Base-by-base conservation (phyloP, 1,140 invertebrate species). In the Drosophila sproati region DNA sequence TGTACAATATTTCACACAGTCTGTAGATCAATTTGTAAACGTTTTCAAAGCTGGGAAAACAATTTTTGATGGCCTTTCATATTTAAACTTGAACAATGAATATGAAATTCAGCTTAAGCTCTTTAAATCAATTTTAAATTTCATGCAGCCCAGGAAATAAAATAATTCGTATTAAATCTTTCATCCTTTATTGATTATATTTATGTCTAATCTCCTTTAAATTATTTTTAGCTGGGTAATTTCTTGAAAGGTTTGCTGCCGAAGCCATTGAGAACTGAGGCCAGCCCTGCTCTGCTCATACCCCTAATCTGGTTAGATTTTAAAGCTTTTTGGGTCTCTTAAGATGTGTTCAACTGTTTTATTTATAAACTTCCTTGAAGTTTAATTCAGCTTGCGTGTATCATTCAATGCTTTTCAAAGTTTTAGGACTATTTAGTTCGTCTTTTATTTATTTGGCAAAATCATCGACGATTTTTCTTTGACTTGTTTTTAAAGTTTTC, bases 381-480 rank as follows among this genome's bases (percentile, higher is more conserved):
- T 56, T 34, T 50, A 35, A 50, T 37, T n/a, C 10, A 20, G 8
- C 45, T 61, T 54, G 37, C 37, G 57, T 70, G 72, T 69, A 37
- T 61, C 62, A 61, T 69, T 60, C 41, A 59, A 45, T 37, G 61
- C 31, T 61, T 28, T 55, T 61, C 35, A 62, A 74, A 69, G 43
- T 74, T 74, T 74, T 70, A 20, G 1, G 20, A 20, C 20, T 41
- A 74, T 51, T 50, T 62, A 70, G 52, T 74, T 51, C 12, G 29
- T 56, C 56, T 74, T 74, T 41, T 20, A 41, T 52, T 69, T 56
- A 37, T 62, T 62, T 57, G 10, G 50, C 35, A 69, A 48, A 73
- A 73, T 70, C 64, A 74, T 70, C 72, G 57, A 74, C 66, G 57
- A 74, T 74, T 70, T 74, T 74, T 74, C 70, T 74, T 66, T 70